Evolutionary conservation across 2,888 invertebrate genomes (phyloP), one percentile per base, ranked within the genome.

Genomic region (Drosophila hamatofila): DNA sequence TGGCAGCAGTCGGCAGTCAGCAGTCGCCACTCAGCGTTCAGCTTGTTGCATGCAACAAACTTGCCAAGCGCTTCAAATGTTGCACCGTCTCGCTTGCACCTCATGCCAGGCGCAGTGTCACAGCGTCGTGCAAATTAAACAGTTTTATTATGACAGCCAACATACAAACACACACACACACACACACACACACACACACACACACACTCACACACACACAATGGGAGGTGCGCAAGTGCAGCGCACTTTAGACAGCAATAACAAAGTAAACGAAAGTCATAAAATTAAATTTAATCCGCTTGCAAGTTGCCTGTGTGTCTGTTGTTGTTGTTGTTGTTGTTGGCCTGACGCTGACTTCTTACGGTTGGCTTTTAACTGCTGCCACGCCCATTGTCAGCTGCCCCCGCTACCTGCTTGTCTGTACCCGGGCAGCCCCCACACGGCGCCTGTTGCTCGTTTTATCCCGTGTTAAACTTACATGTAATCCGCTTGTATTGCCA

Each of bases 251-350:
- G 30, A 58, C 64, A 61, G 55, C 63, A 75, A 64, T 60, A 71
- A 69, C 59, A 71, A 61, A 80, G 75, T 71, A 75, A 64, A 69
- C 71, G 69, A 69, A 75, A 70, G 83, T 75, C 89, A 65, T 89
- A 82, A 89, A 86, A 82, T 85, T 82, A 82, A 88, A 85, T 85
- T 78, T 85, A 88, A 85, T 88, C 89, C 89, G 72, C 82, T 64
- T 72, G 86, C 69, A 78, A 81, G 79, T 75, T 67, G 52, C 51
- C 37, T 30, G 48, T 18, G 6, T 42, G 33, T 8, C 7, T 30
- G 9, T 30, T 3, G 0, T 33, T 35, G n/a, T 27, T 27, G 48
- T 48, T 30, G 30, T 30, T 30, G 30, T 30, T 30, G 27, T 46
- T 69, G 42, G 64, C 58, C 61, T 49, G 72, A 39, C 66, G 72